These are phyloP conservation scores for Poeciliopsis occidentalis DNA, from an alignment of 2,113 vertebrate genomes.

Conservation along the genomic window DNA sequence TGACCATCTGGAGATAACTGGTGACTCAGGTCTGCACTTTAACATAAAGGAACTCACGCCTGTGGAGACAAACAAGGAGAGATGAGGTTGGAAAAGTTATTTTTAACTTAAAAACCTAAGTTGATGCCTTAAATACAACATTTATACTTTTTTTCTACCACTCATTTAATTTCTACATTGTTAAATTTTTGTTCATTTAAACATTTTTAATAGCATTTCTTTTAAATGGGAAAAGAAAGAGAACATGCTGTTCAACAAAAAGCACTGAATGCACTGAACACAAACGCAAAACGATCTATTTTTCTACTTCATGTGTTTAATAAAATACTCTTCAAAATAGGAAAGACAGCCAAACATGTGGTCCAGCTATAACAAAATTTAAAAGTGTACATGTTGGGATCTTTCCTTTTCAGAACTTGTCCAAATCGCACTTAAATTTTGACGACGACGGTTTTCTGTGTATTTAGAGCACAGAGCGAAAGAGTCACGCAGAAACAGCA, in stretches of 20 bases:
- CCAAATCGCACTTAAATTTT: conserved; percentile 19
- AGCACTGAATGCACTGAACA: not conserved
- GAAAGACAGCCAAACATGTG: not conserved
- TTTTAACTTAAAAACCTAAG: conserved; percentile 16
- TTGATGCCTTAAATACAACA: conserved; percentile 13
- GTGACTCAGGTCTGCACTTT: conserved; percentile 16
- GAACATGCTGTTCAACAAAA: not conserved
- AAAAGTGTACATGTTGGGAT: not conserved
- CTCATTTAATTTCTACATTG: not conserved
- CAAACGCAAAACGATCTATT: not conserved
- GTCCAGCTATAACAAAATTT: not conserved
- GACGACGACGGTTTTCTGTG: not conserved
- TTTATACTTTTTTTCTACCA: not conserved
- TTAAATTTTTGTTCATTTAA: not conserved
- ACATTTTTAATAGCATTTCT: not conserved
- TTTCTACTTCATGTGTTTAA: not conserved
- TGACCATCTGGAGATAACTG: conserved; percentile 65
- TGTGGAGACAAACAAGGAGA: conserved; percentile 35
- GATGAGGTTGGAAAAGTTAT: conserved; percentile 17
- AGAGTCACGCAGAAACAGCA: conserved; percentile 29
- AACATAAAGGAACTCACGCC: conserved; percentile 40
- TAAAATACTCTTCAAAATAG: not conserved
- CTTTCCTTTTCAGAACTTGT: not conserved
- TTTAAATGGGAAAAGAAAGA: not conserved
- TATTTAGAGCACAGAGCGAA: conserved; percentile 27